Conservation (phyloP, 2,113 vertebrate species). For the Galeopterus variegatus region DNA sequence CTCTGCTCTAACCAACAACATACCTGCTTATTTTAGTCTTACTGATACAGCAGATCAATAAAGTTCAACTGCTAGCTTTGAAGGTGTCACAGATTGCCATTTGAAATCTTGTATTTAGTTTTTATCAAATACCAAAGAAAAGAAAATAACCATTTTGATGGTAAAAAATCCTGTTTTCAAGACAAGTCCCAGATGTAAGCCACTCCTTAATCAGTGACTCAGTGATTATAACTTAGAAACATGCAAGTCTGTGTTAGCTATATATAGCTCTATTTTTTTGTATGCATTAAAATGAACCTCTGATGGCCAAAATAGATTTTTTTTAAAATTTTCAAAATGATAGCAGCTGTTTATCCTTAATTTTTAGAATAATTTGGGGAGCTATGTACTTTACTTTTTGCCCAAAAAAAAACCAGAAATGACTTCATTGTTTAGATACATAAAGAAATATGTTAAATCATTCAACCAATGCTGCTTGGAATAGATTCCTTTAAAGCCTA, state of each 20-base stretch:
- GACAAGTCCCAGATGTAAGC: conserved; percentile 74
- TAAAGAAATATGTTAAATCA: conserved; percentile 80
- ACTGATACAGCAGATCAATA: background rate
- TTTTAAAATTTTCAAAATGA: conserved; percentile 73
- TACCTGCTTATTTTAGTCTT: background rate
- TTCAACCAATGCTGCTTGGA: conserved; percentile 72
- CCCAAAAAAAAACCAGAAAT: conserved; percentile 75
- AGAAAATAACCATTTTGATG: conserved; percentile 67
- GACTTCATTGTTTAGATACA: conserved; percentile 81
- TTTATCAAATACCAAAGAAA: conserved; percentile 50
- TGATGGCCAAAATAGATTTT: conserved; percentile 76
- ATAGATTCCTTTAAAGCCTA: conserved; percentile 80
- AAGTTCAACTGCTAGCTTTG: conserved; percentile 15
- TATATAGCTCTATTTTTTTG: conserved; percentile 78
- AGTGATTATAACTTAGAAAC: conserved; percentile 80
- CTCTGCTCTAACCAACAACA: background rate
- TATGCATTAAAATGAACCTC: conserved; percentile 70
- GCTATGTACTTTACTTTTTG: conserved; percentile 62
- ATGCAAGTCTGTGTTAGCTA: conserved; percentile 68
- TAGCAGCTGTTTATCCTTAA: conserved; percentile 79
- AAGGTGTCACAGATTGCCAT: conserved; percentile 29
- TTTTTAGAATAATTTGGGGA: conserved; percentile 76
- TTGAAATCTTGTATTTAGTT: conserved; percentile 51
- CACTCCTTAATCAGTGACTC: conserved; percentile 78
- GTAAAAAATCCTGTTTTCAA: conserved; percentile 71